Percentiles rank a stretch among this genome's conserved stretches.
These are phyloP conservation scores for Anneissia japonica DNA, from an alignment of 35 echinoderm and acorn worm genomes.

Conservation along the genomic window DNA sequence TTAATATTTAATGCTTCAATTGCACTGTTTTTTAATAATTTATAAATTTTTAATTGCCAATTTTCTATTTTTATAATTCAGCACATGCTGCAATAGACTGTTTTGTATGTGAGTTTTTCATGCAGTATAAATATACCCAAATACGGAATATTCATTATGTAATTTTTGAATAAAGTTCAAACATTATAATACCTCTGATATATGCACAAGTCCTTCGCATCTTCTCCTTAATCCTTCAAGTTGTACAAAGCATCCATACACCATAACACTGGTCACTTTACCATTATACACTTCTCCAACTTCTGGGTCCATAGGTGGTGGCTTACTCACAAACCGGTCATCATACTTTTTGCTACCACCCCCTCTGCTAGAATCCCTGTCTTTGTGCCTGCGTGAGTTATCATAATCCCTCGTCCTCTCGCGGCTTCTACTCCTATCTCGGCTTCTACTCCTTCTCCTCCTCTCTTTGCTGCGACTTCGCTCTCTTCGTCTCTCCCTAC, in stretches of 20 bases:
- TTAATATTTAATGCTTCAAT: too few species aligned
- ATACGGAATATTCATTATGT: too few species aligned
- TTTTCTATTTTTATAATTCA: too few species aligned
- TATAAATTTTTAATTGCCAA: too few species aligned
- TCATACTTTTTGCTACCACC: constrained; percentile 38
- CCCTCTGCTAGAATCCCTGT: constrained; percentile 27
- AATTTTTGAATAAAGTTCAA: too few species aligned
- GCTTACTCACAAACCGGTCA: constrained; percentile 76
- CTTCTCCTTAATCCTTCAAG: constrained; percentile 65
- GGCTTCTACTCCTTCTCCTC: neutral
- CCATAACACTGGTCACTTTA: constrained; percentile 91
- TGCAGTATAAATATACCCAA: too few species aligned
- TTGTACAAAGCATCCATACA: constrained; percentile 96
- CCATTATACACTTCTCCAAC: constrained; percentile 75
- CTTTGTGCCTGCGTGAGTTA: neutral
- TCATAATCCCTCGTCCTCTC: constrained; percentile 46
- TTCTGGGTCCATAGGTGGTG: constrained; percentile 79
- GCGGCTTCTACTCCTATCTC: constrained; percentile 9
- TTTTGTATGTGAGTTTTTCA: too few species aligned
- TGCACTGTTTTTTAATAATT: too few species aligned
- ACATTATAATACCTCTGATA: constrained; percentile 99
- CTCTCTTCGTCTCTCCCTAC: constrained; percentile 33
- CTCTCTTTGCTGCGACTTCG: neutral
- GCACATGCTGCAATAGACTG: too few species aligned
- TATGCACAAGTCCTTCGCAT: constrained; percentile 93